Conservation (phyloP, 2,888 invertebrate species). For the Mystacides longicornis region DNA sequence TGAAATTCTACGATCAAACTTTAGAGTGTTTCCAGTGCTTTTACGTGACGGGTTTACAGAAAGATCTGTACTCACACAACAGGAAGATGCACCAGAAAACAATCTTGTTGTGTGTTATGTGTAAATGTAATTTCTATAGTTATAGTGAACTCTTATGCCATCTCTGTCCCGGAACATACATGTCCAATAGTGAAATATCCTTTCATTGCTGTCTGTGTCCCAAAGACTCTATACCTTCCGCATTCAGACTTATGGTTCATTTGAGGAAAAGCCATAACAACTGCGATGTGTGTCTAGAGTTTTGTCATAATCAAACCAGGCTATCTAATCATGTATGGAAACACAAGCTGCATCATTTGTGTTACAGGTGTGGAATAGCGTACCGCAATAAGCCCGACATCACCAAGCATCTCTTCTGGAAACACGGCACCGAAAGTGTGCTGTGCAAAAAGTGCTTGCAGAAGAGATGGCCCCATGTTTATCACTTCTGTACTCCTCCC, state of each 20-base stretch:
- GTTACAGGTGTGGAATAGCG: slow-evolving; percentile 81
- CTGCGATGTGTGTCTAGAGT: slow-evolving; percentile 81
- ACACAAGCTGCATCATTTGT: slow-evolving; percentile 79
- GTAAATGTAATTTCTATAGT: slow-evolving; percentile 78
- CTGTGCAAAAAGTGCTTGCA: slow-evolving; percentile 78
- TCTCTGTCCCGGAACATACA: slow-evolving; percentile 74
- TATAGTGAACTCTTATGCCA: slow-evolving; percentile 83
- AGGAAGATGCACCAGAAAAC: slow-evolving; percentile 81
- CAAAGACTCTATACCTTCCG: slow-evolving; percentile 69
- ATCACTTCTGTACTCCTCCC: slow-evolving; percentile 84
- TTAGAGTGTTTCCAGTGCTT: slow-evolving; percentile 86
- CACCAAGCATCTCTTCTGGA: slow-evolving; percentile 86
- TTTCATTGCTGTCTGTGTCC: slow-evolving; percentile 80
- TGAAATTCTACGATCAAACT: slow-evolving; percentile 54
- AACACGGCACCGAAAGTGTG: slow-evolving; percentile 84
- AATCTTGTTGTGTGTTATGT: slow-evolving; percentile 77
- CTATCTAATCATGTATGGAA: slow-evolving; percentile 86
- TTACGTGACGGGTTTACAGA: slow-evolving; percentile 68
- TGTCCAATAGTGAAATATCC: slow-evolving; percentile 53
- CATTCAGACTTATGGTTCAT: slow-evolving; percentile 84
- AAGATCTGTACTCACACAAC: slow-evolving; percentile 80
- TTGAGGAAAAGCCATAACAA: slow-evolving; percentile 75
- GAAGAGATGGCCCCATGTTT: slow-evolving; percentile 88
- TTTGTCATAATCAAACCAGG: slow-evolving; percentile 70
- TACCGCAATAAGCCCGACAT: slow-evolving; percentile 85